phyloP scores from a whole-genome alignment of 2,113 vertebrate species.

The Nyctereutes procyonoides region DNA sequence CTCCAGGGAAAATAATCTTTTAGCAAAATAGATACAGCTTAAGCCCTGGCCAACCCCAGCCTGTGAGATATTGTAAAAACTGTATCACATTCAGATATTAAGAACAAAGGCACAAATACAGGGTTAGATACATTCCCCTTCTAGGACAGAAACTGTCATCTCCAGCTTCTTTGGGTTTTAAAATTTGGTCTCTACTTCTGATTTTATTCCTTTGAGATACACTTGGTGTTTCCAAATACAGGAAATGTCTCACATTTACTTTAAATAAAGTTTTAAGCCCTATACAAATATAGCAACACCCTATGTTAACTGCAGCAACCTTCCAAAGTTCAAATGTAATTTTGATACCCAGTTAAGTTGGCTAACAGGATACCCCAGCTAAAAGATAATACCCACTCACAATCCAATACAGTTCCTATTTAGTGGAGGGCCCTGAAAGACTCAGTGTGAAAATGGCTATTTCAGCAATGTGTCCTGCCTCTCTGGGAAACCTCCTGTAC shows the following conservation, averaged over 20 bases:
- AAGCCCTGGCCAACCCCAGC: background rate
- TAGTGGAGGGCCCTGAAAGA: background rate
- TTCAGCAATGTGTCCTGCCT: slow-evolving; percentile 52
- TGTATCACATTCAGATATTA: background rate
- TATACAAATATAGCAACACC: background rate
- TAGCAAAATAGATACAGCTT: background rate
- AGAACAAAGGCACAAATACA: background rate
- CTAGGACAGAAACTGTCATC: background rate
- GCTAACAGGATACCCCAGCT: background rate
- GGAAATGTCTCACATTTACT: background rate
- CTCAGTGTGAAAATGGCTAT: background rate
- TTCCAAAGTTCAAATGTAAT: background rate
- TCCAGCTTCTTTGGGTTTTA: background rate
- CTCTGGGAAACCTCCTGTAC: slow-evolving; percentile 43
- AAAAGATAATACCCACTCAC: background rate
- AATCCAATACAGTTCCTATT: background rate
- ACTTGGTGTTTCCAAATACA: background rate
- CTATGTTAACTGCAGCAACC: background rate
- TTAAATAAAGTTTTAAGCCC: background rate
- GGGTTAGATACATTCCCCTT: background rate
- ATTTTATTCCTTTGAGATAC: background rate
- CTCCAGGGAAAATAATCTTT: background rate
- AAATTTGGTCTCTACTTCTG: background rate
- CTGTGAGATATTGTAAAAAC: background rate
- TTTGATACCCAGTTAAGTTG: background rate